These are phyloP conservation scores for mouse (Mus musculus) DNA, from an alignment of 2,113 vertebrate genomes.

Conservation along the genomic window GRCm39 chr2:153120001-153120500, in stretches of 20 bases:
- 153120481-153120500: constrained; percentile 66
- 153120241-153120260: background rate
- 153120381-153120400: background rate
- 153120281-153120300: background rate
- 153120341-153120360: background rate
- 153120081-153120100: background rate
- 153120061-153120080: background rate
- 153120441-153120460: constrained; percentile 71
- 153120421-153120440: background rate
- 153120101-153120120: background rate
- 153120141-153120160: background rate
- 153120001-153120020: background rate
- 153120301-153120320: background rate
- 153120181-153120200: background rate
- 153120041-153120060: background rate
- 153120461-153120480: constrained; percentile 54
- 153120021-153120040: background rate
- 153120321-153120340: background rate
- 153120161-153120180: too few relatives aligned
- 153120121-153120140: background rate
- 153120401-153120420: background rate
- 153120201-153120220: background rate
- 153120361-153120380: background rate
- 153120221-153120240: background rate
- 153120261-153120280: background rate